phyloP scores from a whole-genome alignment of 2,797 vertebrate genomes.

The Lerista edwardsae region DNA sequence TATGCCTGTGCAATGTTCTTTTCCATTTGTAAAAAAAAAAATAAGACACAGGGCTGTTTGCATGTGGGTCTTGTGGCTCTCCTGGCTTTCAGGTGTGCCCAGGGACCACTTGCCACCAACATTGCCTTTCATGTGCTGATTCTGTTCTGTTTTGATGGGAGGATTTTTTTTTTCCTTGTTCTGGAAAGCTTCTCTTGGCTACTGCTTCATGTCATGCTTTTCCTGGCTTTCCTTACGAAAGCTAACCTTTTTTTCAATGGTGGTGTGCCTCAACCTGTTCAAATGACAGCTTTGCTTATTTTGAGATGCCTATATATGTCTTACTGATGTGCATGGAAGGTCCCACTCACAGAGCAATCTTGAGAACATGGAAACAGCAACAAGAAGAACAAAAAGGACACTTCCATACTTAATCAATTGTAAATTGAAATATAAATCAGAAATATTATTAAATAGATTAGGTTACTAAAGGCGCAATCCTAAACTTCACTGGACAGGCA shows the following conservation, averaged over 20 bases:
- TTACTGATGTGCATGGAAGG: conserved; percentile 21
- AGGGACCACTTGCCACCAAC: conserved; percentile 40
- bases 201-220: conserved; percentile 55
- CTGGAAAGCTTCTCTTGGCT: not conserved
- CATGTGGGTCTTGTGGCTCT: conserved; percentile 13
- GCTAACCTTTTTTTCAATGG: conserved; percentile 61
- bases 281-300: conserved; percentile 47
- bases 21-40: conserved; percentile 24
- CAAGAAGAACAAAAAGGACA: not conserved
- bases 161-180: fast-evolving
- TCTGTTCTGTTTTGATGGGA: conserved; percentile 65
- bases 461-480: no score
- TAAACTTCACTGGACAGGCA: no score
- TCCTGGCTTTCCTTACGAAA: conserved; percentile 63
- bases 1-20: not conserved
- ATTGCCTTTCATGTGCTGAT: conserved; percentile 52
- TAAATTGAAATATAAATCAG: not conserved
- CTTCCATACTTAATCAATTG: not conserved
- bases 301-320: conserved; percentile 47
- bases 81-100: conserved; percentile 23
- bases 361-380: conserved; percentile 15
- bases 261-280: conserved; percentile 31
- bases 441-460: not conserved
- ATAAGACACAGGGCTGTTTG: not conserved
- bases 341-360: conserved; percentile 30